Evolutionary conservation across 1,140 invertebrate species (phyloP), one percentile per base, ranked within the genome.

Genomic region (Drosophila rufa): DNA sequence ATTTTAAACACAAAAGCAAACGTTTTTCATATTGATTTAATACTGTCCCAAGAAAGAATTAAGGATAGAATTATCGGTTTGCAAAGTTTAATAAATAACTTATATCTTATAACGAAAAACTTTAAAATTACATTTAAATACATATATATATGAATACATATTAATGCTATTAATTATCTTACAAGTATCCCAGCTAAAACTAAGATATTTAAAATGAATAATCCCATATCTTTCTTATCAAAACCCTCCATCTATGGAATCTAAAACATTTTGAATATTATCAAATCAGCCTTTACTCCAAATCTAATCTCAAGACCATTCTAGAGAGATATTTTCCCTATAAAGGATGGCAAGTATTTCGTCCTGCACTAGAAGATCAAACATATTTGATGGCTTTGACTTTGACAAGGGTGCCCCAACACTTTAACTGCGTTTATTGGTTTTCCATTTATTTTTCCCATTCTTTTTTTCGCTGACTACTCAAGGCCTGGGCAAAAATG

Each of bases 361-460:
- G 15, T 6, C 25, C 19, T n/a, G 40, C 67, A 38, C 60, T 70
- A 53, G 55, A 17, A 73, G 70, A 73, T 74, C 67, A 74, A 74
- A 74, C 46, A 74, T 50, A 60, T 74, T 74, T 73, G 73, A 77
- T 67, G 64, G 50, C 38, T 47, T 55, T 75, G 80, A 89, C 84
- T 84, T 89, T 89, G 85, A 89, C 66, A 75, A 90, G 86, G 85
- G 85, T 90, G 80, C 50, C 40, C 42, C 36, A 59, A 69, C 46
- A 50, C 46, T 76, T 65, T 17, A 43, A 58, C 56, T 55, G 47
- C 65, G 79, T 84, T 90, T 89, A 89, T 89, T 89, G 84, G 47
- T 78, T 84, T 86, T 79, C 55, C 50, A 40, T 50, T 53, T 61
- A 3, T 11, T 22, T 22, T n/a, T 40, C 27, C 46, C 17, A 11